Percentiles rank a stretch among this genome's conserved stretches.
Evolutionary conservation across 2,797 vertebrate species (phyloP).

Genomic region (Galagoides demidoff): DNA sequence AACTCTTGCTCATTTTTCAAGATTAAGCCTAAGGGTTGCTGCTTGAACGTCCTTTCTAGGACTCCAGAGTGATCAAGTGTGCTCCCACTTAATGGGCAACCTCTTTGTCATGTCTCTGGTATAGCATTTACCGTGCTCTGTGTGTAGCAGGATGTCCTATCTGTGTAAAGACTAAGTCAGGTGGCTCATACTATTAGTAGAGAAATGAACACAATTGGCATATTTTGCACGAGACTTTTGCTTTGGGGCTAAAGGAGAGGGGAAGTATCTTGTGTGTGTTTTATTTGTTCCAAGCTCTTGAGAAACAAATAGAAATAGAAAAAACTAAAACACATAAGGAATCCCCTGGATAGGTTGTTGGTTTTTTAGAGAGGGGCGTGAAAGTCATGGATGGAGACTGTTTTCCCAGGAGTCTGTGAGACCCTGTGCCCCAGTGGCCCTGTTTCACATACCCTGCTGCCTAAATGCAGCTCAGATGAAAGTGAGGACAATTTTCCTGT

Average conservation of each 20-base stretch:
- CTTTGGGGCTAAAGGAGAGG: not conserved
- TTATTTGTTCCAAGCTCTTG: constrained; percentile 17
- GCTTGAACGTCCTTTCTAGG: not conserved
- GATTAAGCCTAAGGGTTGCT: not conserved
- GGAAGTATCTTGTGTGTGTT: not conserved
- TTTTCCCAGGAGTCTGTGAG: not conserved
- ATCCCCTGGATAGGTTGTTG: not conserved
- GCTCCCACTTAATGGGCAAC: not conserved
- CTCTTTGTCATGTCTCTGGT: not conserved
- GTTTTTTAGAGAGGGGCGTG: not conserved
- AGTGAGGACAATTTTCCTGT: not conserved
- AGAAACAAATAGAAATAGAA: not conserved
- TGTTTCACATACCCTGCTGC: not conserved
- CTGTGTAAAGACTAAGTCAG: not conserved
- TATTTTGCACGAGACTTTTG: not conserved
- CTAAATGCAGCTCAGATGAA: not conserved
- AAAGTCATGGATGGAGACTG: not conserved
- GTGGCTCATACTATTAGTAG: not conserved
- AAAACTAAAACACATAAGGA: not conserved
- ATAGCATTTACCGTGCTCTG: not conserved
- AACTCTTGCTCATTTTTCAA: not conserved
- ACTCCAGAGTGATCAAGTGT: not conserved
- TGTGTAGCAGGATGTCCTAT: not conserved
- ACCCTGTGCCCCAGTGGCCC: not conserved
- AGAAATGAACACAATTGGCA: not conserved